phyloP scores from a whole-genome alignment of 2,888 invertebrate species.

The Aporophyla nigra region DNA sequence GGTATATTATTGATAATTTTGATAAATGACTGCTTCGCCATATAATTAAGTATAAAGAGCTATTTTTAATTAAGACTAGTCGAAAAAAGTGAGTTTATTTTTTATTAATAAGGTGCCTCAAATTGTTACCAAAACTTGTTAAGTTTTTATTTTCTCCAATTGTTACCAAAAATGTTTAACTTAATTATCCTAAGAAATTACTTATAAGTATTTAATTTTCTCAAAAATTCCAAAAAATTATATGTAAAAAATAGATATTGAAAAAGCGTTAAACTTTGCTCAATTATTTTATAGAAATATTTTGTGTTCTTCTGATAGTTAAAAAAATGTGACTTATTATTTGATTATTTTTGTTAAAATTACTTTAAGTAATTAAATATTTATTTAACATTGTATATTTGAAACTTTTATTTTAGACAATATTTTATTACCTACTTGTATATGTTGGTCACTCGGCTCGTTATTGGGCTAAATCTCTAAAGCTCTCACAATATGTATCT shows the following conservation, averaged over 20 bases:
- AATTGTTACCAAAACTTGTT: constrained; percentile 10
- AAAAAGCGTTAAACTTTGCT: constrained; percentile 17
- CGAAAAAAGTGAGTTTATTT: constrained; percentile 16
- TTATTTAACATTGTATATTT: no score
- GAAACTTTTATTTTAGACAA: no score
- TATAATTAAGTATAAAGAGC: constrained; percentile 25
- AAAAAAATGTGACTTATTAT: neutral
- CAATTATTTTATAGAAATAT: neutral
- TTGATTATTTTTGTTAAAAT: constrained; percentile 10
- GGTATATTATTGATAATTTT: constrained; percentile 26
- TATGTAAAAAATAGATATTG: constrained; percentile 10
- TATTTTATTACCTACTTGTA: no score
- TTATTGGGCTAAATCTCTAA: no score
- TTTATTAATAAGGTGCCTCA: constrained; percentile 12
- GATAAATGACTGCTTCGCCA: constrained; percentile 22
- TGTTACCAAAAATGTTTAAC: constrained; percentile 12
- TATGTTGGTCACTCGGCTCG: no score
- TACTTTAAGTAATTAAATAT: neutral
- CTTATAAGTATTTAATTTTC: neutral
- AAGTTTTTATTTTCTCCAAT: constrained; percentile 17
- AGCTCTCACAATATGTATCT: no score
- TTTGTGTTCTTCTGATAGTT: no score
- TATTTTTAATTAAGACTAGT: constrained; percentile 21
- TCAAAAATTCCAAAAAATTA: constrained; percentile 14
- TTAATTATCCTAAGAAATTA: constrained; percentile 15